Base-by-base conservation (phyloP, 2,888 invertebrate species). In the Agriotes lineatus region DNA sequence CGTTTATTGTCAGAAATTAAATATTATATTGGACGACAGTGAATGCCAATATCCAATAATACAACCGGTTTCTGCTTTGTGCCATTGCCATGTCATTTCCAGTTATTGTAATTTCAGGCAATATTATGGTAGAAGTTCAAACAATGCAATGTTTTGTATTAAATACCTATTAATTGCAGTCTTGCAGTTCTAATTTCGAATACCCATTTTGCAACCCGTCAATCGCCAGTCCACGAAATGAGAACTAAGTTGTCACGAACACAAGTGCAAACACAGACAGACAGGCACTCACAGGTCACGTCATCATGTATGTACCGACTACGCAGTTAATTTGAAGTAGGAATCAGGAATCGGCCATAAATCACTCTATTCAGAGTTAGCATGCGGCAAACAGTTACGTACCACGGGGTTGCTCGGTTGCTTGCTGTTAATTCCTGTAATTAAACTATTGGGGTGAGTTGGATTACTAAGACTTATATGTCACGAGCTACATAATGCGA, bases 281-380 rank as follows among this genome's bases (percentile, higher is more conserved):
- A 18, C 50, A 50, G 14, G 50, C 52, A 52, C 33, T 52, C 52
- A 52, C 52, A 33, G 52, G 37, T 58, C 57, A 30, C 57, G 57
- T 58, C 57, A 58, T 58, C 57, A 42, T 30, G 37, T 42, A 22
- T 59, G 59, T 45, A 59, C 18, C 30, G 39, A 45, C 19, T 52
- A 14, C 39, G 18, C 19, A 65, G 65, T 65, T 65, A 65, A 65
- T 65, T 64, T 58, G 58, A 65, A 65, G 59, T 65, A 65, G 65
- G 39, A 65, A 65, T 65, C 39, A 58, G 57, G 50, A 65, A 58
- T 58, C 22, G 50, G 45, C 50, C 50, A 58, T 65, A 65, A 65
- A 65, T 65, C 65, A 65, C 65, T 33, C 57, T 22, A 65, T 65
- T 58, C 58, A 65, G n/a, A 20, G 35, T 37, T 22, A 65, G 37